phyloP scores from a whole-genome alignment of 37 sponge, comb jelly and placozoan genomes.

The Geodia barretti region DNA sequence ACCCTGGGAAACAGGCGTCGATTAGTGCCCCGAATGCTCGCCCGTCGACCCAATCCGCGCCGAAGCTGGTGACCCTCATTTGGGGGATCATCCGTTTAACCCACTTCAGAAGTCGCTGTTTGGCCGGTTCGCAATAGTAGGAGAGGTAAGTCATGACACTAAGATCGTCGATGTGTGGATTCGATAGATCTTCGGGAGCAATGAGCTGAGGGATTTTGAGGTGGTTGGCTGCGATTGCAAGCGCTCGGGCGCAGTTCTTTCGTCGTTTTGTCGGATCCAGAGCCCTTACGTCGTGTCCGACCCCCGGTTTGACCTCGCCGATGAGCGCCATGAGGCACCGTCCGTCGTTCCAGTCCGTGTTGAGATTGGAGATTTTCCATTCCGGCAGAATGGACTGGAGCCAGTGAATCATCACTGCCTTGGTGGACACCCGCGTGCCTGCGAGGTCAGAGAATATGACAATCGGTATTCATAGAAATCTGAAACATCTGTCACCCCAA shows the following conservation, averaged over 20 bases:
- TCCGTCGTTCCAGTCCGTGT: slow-evolving; percentile 74
- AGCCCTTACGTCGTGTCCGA: slow-evolving; percentile 34
- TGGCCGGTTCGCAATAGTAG: slow-evolving; percentile 66
- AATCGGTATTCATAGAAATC: neutral
- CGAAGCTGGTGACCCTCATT: slow-evolving; percentile 57
- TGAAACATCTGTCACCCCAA: no score
- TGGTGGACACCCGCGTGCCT: slow-evolving; percentile 47
- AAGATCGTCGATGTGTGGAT: slow-evolving; percentile 65
- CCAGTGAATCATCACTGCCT: slow-evolving; percentile 69
- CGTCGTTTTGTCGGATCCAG: slow-evolving; percentile 65
- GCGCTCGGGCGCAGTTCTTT: slow-evolving; percentile 69
- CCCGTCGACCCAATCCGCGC: slow-evolving; percentile 78
- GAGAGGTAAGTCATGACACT: slow-evolving; percentile 89
- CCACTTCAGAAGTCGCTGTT: slow-evolving; percentile 60
- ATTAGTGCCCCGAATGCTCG: slow-evolving; percentile 57
- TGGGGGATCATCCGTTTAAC: slow-evolving; percentile 56
- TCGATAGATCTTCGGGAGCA: slow-evolving; percentile 52
- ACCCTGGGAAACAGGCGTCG: slow-evolving; percentile 49
- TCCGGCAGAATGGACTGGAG: slow-evolving; percentile 59
- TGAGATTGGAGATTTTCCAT: slow-evolving; percentile 68
- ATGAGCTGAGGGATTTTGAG: slow-evolving; percentile 74
- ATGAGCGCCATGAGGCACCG: slow-evolving; percentile 62
- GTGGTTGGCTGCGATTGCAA: slow-evolving; percentile 62
- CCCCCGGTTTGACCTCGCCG: slow-evolving; percentile 71
- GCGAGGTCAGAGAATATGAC: neutral